These are phyloP conservation scores for Mesocentrotus franciscanus DNA, from an alignment of 53 echinoderm and acorn worm species.

Conservation along the genomic window DNA sequence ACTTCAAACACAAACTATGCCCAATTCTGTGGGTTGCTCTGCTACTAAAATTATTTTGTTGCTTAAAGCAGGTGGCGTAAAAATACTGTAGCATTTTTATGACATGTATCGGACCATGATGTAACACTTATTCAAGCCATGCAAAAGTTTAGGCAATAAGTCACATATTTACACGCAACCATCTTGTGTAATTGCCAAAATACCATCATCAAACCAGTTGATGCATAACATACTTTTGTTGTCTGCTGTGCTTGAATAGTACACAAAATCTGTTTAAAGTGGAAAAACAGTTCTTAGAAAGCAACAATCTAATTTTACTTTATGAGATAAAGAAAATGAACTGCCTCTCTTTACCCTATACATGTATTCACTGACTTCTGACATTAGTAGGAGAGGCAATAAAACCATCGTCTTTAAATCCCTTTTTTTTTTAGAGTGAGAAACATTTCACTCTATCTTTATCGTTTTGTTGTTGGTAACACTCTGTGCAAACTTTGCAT, in stretches of 20 bases:
- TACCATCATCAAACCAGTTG: background rate
- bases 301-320: background rate
- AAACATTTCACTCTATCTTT: background rate
- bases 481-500: background rate
- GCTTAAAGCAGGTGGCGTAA: background rate
- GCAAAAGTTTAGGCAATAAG: background rate
- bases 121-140: background rate
- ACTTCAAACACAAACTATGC: background rate
- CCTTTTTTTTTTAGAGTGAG: background rate
- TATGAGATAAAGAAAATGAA: too few relatives aligned
- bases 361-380: too few relatives aligned
- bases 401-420: background rate
- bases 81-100: background rate
- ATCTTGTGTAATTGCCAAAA: background rate
- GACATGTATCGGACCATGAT: background rate
- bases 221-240: background rate
- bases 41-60: background rate
- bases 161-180: background rate
- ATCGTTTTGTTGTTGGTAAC: background rate
- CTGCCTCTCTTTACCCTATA: too few relatives aligned
- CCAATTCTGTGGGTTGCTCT: background rate
- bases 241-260: background rate
- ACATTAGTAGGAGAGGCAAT: background rate
- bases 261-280: background rate
- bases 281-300: constrained; percentile 10